Percentiles rank a stretch among this genome's conserved stretches.
Conservation (phyloP, 2,888 invertebrate species). For the Lepidocyrtinus sp. region DNA sequence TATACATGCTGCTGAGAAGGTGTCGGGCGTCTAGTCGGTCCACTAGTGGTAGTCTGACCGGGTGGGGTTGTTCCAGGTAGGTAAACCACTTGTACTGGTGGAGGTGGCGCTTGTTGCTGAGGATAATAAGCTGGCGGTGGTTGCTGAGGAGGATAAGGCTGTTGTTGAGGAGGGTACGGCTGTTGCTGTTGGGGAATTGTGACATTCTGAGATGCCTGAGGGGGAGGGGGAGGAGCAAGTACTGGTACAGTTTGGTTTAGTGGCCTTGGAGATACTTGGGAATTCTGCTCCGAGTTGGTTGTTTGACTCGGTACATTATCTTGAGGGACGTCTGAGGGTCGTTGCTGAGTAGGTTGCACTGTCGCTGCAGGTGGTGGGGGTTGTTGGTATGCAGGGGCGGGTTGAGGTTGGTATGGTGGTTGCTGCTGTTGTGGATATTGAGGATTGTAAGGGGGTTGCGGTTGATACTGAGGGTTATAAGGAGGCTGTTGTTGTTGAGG, state of each 20-base stretch:
- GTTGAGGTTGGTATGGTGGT: neutral
- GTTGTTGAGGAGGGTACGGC: neutral
- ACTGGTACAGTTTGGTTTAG: neutral
- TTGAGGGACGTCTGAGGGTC: neutral
- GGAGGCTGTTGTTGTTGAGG: constrained; percentile 17
- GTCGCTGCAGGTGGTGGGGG: neutral
- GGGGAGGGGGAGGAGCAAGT: neutral
- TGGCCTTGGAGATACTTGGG: neutral
- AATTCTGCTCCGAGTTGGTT: neutral
- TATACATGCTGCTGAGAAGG: constrained; percentile 45
- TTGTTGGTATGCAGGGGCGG: neutral
- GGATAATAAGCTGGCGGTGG: neutral
- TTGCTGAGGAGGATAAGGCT: neutral
- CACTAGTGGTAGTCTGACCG: neutral
- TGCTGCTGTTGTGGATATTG: constrained; percentile 1
- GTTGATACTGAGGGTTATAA: constrained; percentile 1
- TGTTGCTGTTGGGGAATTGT: no score
- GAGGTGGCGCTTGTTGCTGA: neutral
- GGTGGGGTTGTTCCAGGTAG: constrained; percentile 20
- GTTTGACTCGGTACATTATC: neutral
- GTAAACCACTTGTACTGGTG: constrained; percentile 35
- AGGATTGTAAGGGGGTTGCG: no score
- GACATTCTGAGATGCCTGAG: neutral
- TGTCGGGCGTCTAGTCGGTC: constrained; percentile 38
- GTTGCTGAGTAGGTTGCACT: constrained; percentile 3